These are phyloP conservation scores for Eupristina koningsbergeri DNA, from an alignment of 1,140 invertebrate species.

Conservation along the genomic window DNA sequence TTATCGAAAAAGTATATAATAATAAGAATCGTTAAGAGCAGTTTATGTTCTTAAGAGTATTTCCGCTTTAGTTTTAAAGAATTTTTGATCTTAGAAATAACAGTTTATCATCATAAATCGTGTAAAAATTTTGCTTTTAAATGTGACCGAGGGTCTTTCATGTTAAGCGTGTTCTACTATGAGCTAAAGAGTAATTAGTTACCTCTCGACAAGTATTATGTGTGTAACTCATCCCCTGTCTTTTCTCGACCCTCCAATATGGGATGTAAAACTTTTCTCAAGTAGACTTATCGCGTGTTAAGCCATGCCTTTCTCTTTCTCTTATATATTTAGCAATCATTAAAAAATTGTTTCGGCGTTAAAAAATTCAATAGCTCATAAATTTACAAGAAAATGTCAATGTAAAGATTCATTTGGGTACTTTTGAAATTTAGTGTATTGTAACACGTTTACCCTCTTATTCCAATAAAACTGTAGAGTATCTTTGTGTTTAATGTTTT, in stretches of 20 bases:
- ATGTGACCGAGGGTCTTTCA: neutral
- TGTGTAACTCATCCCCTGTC: slow-evolving; percentile 3
- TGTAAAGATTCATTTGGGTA: neutral
- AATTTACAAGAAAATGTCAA: neutral
- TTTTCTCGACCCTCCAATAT: neutral
- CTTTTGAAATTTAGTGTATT: neutral
- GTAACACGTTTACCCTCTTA: neutral
- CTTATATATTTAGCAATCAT: neutral
- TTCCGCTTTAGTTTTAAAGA: neutral
- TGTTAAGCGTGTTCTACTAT: neutral
- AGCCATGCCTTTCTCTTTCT: neutral
- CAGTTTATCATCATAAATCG: neutral
- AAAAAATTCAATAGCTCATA: slow-evolving; percentile 4
- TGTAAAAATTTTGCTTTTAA: neutral
- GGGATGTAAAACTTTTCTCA: neutral
- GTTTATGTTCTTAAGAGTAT: too few relatives aligned
- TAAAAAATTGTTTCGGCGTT: neutral
- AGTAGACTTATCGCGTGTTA: neutral
- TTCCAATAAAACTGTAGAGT: too few relatives aligned
- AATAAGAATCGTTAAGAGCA: too few relatives aligned
- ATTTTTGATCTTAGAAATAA: neutral
- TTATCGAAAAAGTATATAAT: too few relatives aligned
- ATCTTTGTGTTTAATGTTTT: too few relatives aligned
- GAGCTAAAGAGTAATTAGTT: slow-evolving; percentile 30
- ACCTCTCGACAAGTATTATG: neutral